phyloP scores from a whole-genome alignment of 37 sponge, comb jelly and placozoan genomes.

The Theonella swinhoei region DNA sequence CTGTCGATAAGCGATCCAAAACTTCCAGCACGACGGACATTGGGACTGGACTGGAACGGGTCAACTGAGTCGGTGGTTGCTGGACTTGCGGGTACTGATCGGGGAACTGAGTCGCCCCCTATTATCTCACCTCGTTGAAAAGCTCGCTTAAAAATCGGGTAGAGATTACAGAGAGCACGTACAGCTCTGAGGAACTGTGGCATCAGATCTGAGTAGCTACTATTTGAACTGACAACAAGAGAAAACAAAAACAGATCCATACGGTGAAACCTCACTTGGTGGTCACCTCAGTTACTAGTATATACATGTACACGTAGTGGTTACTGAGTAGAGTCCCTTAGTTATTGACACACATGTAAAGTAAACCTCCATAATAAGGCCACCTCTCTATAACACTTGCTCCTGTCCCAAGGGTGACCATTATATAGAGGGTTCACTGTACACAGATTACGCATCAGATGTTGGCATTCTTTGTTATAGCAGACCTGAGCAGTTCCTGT shows the following conservation, averaged over 20 bases:
- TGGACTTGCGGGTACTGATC: slow-evolving; percentile 36
- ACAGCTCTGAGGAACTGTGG: slow-evolving; percentile 70
- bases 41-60: not conserved
- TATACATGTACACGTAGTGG: too few species aligned
- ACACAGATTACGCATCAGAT: too few species aligned
- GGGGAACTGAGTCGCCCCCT: not conserved
- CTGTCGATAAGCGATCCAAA: slow-evolving; percentile 30
- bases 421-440: too few species aligned
- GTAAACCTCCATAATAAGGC: too few species aligned
- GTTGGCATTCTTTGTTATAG: too few species aligned
- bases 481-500: slow-evolving; percentile 71
- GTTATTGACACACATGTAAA: too few species aligned
- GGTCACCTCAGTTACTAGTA: too few species aligned
- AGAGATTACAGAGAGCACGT: slow-evolving; percentile 55
- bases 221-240: slow-evolving; percentile 64
- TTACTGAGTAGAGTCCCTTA: too few species aligned
- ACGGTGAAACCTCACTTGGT: too few species aligned
- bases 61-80: not conserved
- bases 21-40: slow-evolving; percentile 26
- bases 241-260: too few species aligned
- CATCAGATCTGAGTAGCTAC: slow-evolving; percentile 63
- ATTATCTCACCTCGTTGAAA: not conserved
- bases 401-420: too few species aligned
- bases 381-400: too few species aligned
- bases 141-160: slow-evolving; percentile 18